A percentile compares a stretch with the other conserved stretches of the same genome.
phyloP scores from a whole-genome alignment of 2,888 invertebrate species.

The Drosophila neotestacea region DNA sequence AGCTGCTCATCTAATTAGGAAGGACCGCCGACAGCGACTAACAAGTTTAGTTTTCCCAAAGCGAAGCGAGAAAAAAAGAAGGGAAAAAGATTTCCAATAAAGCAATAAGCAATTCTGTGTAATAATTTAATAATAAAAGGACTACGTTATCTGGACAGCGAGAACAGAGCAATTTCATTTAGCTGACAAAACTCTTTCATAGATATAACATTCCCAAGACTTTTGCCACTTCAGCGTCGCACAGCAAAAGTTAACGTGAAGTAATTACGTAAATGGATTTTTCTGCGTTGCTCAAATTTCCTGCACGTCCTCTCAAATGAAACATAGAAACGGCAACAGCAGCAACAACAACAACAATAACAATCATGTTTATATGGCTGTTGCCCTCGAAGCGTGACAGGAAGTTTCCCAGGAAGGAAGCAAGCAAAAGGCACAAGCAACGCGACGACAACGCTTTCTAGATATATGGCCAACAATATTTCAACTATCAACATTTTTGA shows the following conservation, averaged over 20 bases:
- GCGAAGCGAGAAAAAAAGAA: conserved; percentile 2
- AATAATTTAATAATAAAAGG: conserved; percentile 73
- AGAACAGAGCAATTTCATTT: conserved; percentile 42
- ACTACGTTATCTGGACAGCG: conserved; percentile 20
- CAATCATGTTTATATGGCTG: conserved; percentile 71
- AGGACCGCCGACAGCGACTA: conserved; percentile 30
- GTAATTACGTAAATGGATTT: conserved; percentile 82
- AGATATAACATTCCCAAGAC: conserved; percentile 24
- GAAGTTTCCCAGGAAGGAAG: conserved; percentile 76
- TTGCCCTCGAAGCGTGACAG: conserved; percentile 74
- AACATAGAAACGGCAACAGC: conserved; percentile 43
- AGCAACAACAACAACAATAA: conserved; percentile 30
- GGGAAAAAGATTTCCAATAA: conserved; percentile 73
- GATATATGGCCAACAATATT: conserved; percentile 52
- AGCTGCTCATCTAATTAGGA: conserved; percentile 56
- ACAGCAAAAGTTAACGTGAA: conserved; percentile 73
- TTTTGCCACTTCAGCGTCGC: conserved; percentile 31
- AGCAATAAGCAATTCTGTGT: conserved; percentile 65
- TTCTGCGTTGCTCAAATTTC: conserved; percentile 77
- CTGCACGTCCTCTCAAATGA: conserved; percentile 68
- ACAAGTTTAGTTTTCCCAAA: conserved; percentile 40
- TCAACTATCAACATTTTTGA: conserved; percentile 67
- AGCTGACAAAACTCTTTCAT: conserved; percentile 35
- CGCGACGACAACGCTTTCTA: conserved; percentile 29
- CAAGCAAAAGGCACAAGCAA: conserved; percentile 61